phyloP scores from a whole-genome alignment of 2,888 invertebrate genomes.

The Brachycybe producta region DNA sequence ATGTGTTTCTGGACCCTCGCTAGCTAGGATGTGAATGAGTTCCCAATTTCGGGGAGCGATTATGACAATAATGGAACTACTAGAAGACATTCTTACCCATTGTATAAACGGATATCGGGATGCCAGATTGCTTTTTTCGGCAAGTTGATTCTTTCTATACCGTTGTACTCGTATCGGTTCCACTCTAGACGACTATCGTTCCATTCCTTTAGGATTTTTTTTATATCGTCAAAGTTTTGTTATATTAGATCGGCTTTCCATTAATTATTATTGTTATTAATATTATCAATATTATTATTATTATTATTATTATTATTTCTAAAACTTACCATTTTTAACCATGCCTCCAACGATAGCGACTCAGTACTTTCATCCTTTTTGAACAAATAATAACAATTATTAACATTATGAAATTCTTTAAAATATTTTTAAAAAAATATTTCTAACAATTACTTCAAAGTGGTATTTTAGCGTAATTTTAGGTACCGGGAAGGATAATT shows the following conservation, averaged over 20 bases:
- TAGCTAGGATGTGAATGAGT: too few species aligned
- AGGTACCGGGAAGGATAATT: too few species aligned
- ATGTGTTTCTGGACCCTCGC: too few species aligned
- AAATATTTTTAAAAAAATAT: too few species aligned
- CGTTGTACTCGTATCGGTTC: constrained; percentile 3
- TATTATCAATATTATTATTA: not conserved
- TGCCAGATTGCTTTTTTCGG: constrained; percentile 4
- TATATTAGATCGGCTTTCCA: not conserved
- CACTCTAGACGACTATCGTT: constrained; percentile 12
- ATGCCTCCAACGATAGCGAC: constrained; percentile 5
- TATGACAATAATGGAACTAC: too few species aligned
- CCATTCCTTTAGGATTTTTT: constrained; percentile 7
- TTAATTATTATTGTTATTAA: not conserved
- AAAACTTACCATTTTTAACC: constrained; percentile 13
- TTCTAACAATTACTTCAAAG: too few species aligned
- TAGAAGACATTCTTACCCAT: constrained; percentile 1
- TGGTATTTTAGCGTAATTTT: too few species aligned
- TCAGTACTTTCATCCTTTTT: constrained; percentile 15
- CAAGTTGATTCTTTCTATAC: constrained; percentile 3
- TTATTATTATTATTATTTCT: not conserved
- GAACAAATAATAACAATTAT: not conserved
- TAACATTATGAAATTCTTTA: too few species aligned
- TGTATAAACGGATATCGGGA: constrained; percentile 10
- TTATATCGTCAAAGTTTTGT: not conserved
- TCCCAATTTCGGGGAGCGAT: too few species aligned